Evolutionary conservation across 2,113 vertebrate genomes (phyloP).

Genomic region (Cyanoderma ruficeps): DNA sequence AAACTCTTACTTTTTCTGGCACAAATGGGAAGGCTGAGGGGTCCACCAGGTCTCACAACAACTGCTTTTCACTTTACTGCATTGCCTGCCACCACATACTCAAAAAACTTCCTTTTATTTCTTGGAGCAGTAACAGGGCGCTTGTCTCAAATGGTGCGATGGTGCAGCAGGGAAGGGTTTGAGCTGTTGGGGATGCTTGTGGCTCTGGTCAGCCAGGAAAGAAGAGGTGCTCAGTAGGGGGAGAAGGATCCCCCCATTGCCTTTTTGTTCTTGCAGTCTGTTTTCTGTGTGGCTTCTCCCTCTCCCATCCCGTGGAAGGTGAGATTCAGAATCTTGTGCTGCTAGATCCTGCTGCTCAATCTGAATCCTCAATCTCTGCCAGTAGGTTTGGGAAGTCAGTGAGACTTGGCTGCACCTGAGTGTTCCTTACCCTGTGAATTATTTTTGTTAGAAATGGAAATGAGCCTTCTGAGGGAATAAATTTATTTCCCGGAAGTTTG

Average conservation of each 20-base stretch:
- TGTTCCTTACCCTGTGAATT: not conserved
- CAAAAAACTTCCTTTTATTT: not conserved
- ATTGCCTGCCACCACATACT: not conserved
- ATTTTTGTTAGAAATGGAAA: not conserved
- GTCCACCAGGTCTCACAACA: not conserved
- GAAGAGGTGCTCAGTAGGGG: rapidly evolving
- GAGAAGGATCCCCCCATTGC: not conserved
- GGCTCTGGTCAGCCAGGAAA: not conserved
- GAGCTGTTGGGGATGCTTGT: not conserved
- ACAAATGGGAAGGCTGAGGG: not conserved
- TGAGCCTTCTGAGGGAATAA: not conserved
- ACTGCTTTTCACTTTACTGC: not conserved
- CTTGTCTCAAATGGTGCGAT: not conserved
- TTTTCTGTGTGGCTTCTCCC: not conserved
- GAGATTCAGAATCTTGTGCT: not conserved
- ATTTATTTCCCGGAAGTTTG: not conserved
- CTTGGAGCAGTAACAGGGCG: rapidly evolving
- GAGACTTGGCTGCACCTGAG: not conserved
- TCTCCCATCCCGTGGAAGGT: not conserved
- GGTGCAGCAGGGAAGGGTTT: not conserved
- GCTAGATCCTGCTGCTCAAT: not conserved
- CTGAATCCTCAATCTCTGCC: rapidly evolving
- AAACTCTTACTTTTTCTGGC: not conserved
- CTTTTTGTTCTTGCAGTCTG: not conserved
- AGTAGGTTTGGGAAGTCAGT: not conserved